A percentile compares a stretch with the other conserved stretches of the same genome.
Conservation (phyloP, 2,797 vertebrate species). For the Scomberomorus guttatus region DNA sequence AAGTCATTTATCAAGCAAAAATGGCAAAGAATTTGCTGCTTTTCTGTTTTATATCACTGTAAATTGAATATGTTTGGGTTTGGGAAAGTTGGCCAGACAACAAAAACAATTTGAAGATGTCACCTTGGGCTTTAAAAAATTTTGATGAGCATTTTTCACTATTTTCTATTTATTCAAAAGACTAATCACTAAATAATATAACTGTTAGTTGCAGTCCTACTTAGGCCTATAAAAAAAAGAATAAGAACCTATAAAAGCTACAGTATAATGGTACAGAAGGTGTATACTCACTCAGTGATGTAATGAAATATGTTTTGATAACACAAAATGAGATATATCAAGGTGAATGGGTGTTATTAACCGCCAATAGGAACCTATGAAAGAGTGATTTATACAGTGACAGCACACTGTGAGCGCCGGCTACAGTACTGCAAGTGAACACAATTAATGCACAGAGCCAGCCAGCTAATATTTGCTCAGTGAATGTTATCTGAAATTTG, state of each 20-base stretch:
- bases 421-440: constrained; percentile 31
- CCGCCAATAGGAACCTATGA: constrained; percentile 48
- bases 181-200: too few relatives aligned
- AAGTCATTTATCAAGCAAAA: too few relatives aligned
- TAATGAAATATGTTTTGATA: constrained; percentile 31
- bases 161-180: too few relatives aligned
- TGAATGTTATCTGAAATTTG: constrained; percentile 66
- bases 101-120: neutral
- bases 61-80: too few relatives aligned
- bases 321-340: constrained; percentile 36
- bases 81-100: neutral
- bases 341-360: constrained; percentile 45
- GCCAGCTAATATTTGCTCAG: constrained; percentile 73
- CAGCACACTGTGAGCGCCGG: constrained; percentile 48
- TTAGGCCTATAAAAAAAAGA: neutral
- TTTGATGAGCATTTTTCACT: too few relatives aligned
- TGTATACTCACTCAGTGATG: constrained; percentile 23
- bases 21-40: neutral
- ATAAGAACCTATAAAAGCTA: constrained; percentile 7
- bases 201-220: too few relatives aligned
- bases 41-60: too few relatives aligned
- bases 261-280: constrained; percentile 1
- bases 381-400: constrained; percentile 58
- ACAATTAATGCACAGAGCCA: constrained; percentile 61
- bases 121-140: neutral